A percentile compares a stretch with the other conserved stretches of the same genome.
Evolutionary conservation across 2,113 vertebrate genomes (phyloP).

Genomic region (Xyliphius kryptos): DNA sequence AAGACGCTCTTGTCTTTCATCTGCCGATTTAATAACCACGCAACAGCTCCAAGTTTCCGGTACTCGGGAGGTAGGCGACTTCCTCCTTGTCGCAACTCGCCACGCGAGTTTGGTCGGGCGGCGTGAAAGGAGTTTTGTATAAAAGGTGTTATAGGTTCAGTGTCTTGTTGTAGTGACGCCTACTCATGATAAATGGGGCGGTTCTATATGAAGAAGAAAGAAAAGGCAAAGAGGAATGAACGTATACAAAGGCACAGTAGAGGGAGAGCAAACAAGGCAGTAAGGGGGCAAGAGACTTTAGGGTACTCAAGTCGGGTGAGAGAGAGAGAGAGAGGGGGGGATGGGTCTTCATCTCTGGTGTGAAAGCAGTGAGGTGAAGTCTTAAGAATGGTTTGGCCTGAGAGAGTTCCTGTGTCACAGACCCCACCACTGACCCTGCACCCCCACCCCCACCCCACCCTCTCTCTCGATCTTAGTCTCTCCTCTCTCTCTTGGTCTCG

Average conservation of each 20-base stretch:
- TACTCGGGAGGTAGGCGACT: too few species aligned
- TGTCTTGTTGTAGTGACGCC: too few species aligned
- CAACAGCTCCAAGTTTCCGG: too few species aligned
- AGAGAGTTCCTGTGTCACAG: slow-evolving; percentile 64
- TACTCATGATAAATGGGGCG: neutral
- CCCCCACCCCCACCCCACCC: slow-evolving; percentile 20
- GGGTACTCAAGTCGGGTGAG: slow-evolving; percentile 4
- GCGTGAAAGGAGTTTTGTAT: too few species aligned
- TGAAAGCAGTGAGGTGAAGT: slow-evolving; percentile 58
- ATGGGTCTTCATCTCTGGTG: slow-evolving; percentile 55
- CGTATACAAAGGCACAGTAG: slow-evolving; percentile 52
- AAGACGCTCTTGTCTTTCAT: too few species aligned
- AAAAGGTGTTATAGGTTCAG: neutral
- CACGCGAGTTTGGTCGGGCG: neutral
- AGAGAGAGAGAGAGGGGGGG: slow-evolving; percentile 13
- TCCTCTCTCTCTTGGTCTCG: slow-evolving; percentile 29
- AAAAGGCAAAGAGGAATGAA: slow-evolving; percentile 55
- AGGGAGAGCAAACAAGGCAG: slow-evolving; percentile 34
- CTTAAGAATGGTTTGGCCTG: slow-evolving; percentile 51
- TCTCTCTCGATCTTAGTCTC: slow-evolving; percentile 26
- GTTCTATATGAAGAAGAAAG: slow-evolving; percentile 11
- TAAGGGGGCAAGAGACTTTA: neutral
- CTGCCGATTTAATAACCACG: too few species aligned
- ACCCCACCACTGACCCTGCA: slow-evolving; percentile 48
- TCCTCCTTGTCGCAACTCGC: too few species aligned